Conservation (phyloP, 2,888 invertebrate species). For the Sinelater perroti region DNA sequence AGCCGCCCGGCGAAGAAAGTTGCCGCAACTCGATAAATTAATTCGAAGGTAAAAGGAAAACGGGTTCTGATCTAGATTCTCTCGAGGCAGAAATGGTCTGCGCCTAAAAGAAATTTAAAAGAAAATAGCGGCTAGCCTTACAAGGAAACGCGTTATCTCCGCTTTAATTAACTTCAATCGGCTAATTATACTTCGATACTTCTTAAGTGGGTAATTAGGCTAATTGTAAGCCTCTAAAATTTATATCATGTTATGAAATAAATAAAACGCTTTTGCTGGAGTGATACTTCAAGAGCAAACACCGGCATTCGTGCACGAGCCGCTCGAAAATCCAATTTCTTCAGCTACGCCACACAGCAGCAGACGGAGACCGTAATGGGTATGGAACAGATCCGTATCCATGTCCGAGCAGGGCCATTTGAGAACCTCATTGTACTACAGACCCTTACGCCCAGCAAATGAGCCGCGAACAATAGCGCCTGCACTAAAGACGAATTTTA, state of each 20-base stretch:
- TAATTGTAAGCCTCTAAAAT: too few relatives aligned
- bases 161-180: too few relatives aligned
- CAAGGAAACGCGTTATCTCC: too few relatives aligned
- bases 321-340: conserved; percentile 25
- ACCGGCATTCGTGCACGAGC: conserved; percentile 9
- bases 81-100: background rate
- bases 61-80: background rate
- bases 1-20: background rate
- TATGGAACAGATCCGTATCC: conserved; percentile 20
- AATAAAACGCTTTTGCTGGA: too few relatives aligned
- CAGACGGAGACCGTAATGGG: conserved; percentile 25
- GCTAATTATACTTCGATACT: too few relatives aligned
- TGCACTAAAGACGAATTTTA: background rate
- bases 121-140: too few relatives aligned
- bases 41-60: background rate
- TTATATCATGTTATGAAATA: too few relatives aligned
- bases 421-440: conserved; percentile 13
- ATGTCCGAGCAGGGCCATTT: conserved; percentile 14
- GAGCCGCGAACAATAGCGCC: conserved; percentile 1
- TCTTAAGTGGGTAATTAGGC: too few relatives aligned
- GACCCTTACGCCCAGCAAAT: conserved; percentile 9
- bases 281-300: too few relatives aligned
- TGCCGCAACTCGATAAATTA: background rate
- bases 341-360: conserved; percentile 21
- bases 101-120: too few relatives aligned